phyloP scores from a whole-genome alignment of 2,797 vertebrate genomes.

The Aselliscus stoliczkanus region DNA sequence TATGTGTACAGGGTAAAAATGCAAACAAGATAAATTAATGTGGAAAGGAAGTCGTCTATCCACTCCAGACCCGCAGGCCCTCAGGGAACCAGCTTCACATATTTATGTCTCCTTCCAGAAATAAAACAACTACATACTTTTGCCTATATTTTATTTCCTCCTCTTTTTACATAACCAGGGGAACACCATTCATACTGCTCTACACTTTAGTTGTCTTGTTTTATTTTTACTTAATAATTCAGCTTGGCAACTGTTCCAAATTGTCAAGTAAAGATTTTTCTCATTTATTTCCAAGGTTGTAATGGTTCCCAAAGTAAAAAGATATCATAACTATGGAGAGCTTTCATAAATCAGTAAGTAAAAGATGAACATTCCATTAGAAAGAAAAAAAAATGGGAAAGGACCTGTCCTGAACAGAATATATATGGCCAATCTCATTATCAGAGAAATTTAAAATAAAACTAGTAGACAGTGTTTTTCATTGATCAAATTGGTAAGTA shows the following conservation, averaged over 20 bases:
- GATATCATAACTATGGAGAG: background rate
- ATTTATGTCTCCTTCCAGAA: slow-evolving; percentile 11
- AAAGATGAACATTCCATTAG: background rate
- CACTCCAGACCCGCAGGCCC: background rate
- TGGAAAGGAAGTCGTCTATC: background rate
- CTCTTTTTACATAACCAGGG: background rate
- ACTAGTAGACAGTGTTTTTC: background rate
- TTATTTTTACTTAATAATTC: slow-evolving; percentile 25
- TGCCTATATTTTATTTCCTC: background rate
- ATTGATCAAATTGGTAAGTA: background rate
- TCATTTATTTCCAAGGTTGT: slow-evolving; percentile 12
- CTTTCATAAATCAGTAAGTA: background rate
- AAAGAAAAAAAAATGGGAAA: background rate
- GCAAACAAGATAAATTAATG: slow-evolving; percentile 13
- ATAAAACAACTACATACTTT: background rate
- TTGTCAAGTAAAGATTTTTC: slow-evolving; percentile 22
- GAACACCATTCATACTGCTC: background rate
- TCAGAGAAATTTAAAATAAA: slow-evolving; percentile 8
- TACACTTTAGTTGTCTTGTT: background rate
- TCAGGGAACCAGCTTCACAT: background rate
- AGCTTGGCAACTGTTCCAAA: background rate
- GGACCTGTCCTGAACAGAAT: background rate
- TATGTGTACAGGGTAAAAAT: background rate
- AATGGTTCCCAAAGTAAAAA: background rate
- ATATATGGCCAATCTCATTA: background rate